Evolutionary conservation across 2,888 invertebrate species (phyloP).

Genomic region (Strigamia maritima): DNA sequence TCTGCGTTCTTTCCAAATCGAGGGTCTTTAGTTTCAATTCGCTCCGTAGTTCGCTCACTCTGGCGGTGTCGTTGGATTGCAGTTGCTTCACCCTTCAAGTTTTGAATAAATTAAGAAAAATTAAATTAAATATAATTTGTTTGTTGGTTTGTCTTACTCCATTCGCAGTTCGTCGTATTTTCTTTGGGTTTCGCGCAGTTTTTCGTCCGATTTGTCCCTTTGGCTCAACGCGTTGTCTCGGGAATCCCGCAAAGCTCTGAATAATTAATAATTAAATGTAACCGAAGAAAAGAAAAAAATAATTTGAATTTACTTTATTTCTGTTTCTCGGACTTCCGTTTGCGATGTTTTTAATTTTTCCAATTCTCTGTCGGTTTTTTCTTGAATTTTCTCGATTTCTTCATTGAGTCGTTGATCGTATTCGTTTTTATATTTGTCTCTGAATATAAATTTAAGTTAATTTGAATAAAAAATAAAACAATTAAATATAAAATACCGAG

Average conservation of each 20-base stretch:
- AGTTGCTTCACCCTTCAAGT: conserved; percentile 48
- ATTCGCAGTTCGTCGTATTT: conserved; percentile 39
- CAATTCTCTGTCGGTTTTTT: conserved; percentile 39
- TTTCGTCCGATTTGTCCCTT: conserved; percentile 37
- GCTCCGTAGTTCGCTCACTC: conserved; percentile 49
- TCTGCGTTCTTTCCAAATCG: conserved; percentile 50
- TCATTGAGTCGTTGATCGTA: conserved; percentile 41
- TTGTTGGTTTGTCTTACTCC: conserved; percentile 1
- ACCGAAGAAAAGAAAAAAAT: neutral
- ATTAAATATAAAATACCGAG: conserved; percentile 38
- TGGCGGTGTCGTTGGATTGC: conserved; percentile 48
- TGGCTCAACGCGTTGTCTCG: conserved; percentile 38
- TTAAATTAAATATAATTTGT: neutral
- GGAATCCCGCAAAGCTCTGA: conserved; percentile 39
- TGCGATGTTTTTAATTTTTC: conserved; percentile 35
- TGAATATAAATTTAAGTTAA: conserved; percentile 7
- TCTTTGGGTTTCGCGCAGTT: conserved; percentile 1
- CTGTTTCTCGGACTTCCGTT: conserved; percentile 37
- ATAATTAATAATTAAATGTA: neutral
- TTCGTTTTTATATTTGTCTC: conserved; percentile 42
- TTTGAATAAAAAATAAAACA: neutral
- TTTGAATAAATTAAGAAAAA: neutral
- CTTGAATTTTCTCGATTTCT: conserved; percentile 40
- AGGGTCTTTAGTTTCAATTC: conserved; percentile 52
- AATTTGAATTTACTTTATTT: conserved; percentile 38